Conservation (phyloP, 2,113 vertebrate genomes). For the Dipodomys ordii region DNA sequence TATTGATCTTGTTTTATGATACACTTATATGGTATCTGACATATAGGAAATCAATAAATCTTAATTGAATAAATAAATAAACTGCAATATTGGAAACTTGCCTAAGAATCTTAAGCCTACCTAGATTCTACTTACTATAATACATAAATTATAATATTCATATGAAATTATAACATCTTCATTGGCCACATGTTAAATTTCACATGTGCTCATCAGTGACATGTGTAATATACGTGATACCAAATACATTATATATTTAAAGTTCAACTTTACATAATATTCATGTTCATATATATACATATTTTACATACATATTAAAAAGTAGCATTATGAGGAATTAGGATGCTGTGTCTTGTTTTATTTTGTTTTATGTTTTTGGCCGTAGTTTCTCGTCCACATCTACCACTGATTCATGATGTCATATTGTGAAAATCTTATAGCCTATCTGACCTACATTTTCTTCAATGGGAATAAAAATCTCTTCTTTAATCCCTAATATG, state of each 20-base stretch:
- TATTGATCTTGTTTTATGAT: background rate
- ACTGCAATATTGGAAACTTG: background rate
- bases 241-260: no score
- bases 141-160: background rate
- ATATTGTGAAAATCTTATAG: slow-evolving; percentile 11
- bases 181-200: background rate
- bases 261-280: no score
- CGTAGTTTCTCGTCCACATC: background rate
- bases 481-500: background rate
- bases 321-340: background rate
- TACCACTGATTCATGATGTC: background rate
- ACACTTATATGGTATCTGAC: background rate
- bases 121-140: background rate
- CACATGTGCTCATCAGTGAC: no score
- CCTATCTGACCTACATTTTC: background rate
- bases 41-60: background rate
- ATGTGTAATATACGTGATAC: no score
- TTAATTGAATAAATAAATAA: background rate
- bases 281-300: background rate
- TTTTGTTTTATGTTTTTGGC: background rate
- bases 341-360: background rate
- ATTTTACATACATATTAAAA: background rate
- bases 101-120: background rate
- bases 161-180: background rate
- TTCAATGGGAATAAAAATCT: slow-evolving; percentile 3